Evolutionary conservation across 2,888 invertebrate genomes (phyloP).

Genomic region (Latheticus oryzae): DNA sequence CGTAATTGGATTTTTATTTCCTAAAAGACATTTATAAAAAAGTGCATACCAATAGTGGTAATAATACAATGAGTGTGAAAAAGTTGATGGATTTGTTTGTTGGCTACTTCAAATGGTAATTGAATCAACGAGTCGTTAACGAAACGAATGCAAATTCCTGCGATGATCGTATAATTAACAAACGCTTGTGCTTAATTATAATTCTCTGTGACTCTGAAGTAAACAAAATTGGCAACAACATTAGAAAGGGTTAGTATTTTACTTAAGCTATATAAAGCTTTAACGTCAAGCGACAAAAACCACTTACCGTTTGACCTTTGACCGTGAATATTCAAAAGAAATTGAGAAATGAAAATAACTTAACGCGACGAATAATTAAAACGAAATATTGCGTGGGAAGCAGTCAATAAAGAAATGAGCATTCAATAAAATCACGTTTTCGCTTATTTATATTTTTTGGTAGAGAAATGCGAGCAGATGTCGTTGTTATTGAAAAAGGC

Average conservation of each 20-base stretch:
- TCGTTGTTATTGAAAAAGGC: constrained; percentile 1
- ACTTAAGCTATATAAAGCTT: constrained; percentile 22
- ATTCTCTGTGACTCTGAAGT: neutral
- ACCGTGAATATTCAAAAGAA: constrained; percentile 4
- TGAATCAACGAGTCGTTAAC: constrained; percentile 9
- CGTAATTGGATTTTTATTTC: too few species aligned
- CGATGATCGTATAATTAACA: constrained; percentile 5
- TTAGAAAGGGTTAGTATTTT: constrained; percentile 19
- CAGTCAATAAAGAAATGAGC: too few species aligned
- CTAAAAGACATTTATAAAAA: constrained; percentile 13
- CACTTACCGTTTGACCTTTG: constrained; percentile 18
- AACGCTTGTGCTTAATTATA: neutral
- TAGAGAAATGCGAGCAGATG: constrained; percentile 10
- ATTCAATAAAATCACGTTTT: constrained; percentile 3
- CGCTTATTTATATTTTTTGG: constrained; percentile 1
- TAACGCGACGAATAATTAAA: too few species aligned
- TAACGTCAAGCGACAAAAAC: constrained; percentile 2
- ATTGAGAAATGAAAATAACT: too few species aligned
- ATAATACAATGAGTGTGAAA: too few species aligned
- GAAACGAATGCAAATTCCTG: constrained; percentile 13
- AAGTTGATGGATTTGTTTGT: neutral
- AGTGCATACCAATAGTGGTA: too few species aligned
- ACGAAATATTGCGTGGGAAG: too few species aligned
- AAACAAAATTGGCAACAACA: constrained; percentile 16
- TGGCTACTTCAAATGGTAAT: neutral